Base-by-base conservation (phyloP, 2,888 invertebrate species). In the Hirtodrosophila histrioides region DNA sequence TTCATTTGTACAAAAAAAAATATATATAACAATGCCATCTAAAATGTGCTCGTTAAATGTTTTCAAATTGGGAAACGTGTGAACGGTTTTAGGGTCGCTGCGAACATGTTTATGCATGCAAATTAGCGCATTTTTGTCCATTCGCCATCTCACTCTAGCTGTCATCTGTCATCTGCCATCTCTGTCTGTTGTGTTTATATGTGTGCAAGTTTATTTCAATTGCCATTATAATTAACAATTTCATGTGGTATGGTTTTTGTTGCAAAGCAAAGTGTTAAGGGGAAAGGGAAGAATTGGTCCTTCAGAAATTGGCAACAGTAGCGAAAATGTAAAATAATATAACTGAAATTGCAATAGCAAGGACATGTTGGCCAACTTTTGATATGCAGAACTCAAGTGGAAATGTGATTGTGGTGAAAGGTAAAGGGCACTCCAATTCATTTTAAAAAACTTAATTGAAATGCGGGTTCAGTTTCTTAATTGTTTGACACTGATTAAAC, bases 211-310 rank as follows among this genome's bases (percentile, higher is more conserved):
- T 69, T 46, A 54, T 69, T 75, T 73, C 88, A 70, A 83, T 85
- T 82, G 73, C 50, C 64, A 70, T 67, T 83, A 83, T 83, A 82
- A 82, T 87, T 86, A 86, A 87, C 86, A 69, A 76, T 87, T 78
- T 82, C 61, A 67, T 79, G 76, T 56, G 66, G 88, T 75, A 69
- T 73, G 35, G 35, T 36, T 40, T 33, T 46, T 45, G 11, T 62
- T 17, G 17, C 12, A 33, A 29, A 31, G 33, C 23, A 64, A 37
- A 60, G 12, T 51, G 17, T 40, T 12, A 9, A 5, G 31, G 8
- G 31, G 31, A 31, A 31, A n/a, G n/a, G n/a, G n/a, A n/a, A n/a
- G n/a, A n/a, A n/a, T n/a, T n/a, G 9, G 31, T 31, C 31, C 9
- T 6, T 8, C 7, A 7, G 4, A 31, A 31, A 31, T 31, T 31